Conservation (phyloP, 2,797 vertebrate species). For the Acipenser transmontanus region DNA sequence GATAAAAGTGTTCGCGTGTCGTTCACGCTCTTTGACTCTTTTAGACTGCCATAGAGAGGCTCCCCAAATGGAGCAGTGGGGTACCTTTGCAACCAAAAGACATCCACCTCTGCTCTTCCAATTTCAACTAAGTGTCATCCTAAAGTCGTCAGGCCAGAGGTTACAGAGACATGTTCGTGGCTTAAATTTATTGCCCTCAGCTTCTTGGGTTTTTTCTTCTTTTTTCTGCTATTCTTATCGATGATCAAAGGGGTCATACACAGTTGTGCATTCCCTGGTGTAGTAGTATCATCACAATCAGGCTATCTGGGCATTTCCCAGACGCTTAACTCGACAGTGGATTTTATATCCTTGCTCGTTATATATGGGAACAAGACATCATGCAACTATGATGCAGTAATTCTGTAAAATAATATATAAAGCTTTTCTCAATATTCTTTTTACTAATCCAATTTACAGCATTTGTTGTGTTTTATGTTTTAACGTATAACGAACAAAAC, state of each 20-base stretch:
- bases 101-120: constrained; percentile 49
- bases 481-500: no score
- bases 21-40: constrained; percentile 82
- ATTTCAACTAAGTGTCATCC: constrained; percentile 58
- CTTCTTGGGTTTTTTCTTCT: constrained; percentile 49
- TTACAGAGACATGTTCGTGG: constrained; percentile 75
- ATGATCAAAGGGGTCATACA: constrained; percentile 56
- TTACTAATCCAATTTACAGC: no score
- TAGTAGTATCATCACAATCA: constrained; percentile 12
- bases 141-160: constrained; percentile 69
- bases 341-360: neutral
- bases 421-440: no score
- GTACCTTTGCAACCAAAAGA: constrained; percentile 50
- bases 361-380: no score
- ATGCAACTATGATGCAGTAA: no score
- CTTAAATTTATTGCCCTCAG: constrained; percentile 73
- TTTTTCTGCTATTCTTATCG: constrained; percentile 37
- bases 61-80: constrained; percentile 60
- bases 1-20: constrained; percentile 95
- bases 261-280: constrained; percentile 35
- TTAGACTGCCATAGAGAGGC: constrained; percentile 58
- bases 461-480: no score
- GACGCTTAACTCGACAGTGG: neutral
- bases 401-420: no score
- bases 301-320: constrained; percentile 6